A percentile compares a stretch with the other conserved stretches of the same genome.
These are phyloP conservation scores for Anastrepha obliqua DNA, from an alignment of 1,140 invertebrate genomes.

Conservation along the genomic window DNA sequence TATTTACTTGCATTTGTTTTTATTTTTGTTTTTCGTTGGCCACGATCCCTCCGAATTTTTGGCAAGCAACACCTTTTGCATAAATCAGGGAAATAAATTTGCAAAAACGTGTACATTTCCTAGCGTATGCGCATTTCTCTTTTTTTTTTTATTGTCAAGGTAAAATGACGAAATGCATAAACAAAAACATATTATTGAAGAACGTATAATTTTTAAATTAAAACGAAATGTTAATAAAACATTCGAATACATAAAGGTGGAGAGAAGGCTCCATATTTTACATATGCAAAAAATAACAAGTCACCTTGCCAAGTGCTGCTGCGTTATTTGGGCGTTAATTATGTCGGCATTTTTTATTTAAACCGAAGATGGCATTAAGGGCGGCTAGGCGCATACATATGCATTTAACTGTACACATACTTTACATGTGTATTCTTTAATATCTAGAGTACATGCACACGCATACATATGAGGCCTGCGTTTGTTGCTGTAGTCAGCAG, in stretches of 20 bases:
- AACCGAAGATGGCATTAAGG: background rate
- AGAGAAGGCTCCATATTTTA: background rate
- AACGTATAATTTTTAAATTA: background rate
- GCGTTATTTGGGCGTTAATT: slow-evolving; percentile 12
- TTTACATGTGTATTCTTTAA: no score
- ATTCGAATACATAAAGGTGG: background rate
- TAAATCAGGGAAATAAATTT: no score
- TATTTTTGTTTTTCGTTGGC: background rate
- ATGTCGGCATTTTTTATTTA: background rate
- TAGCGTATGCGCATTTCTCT: background rate
- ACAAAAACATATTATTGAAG: background rate
- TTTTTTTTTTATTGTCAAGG: background rate
- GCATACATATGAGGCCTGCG: background rate
- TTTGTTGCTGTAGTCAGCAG: background rate
- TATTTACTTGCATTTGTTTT: background rate
- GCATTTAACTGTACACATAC: no score
- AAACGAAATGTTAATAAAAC: background rate
- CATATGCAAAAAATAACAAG: background rate
- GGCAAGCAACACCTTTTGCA: background rate
- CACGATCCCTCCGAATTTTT: background rate
- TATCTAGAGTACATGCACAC: background rate
- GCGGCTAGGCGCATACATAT: no score
- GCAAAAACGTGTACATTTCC: background rate
- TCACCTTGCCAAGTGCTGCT: background rate
- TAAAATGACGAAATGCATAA: background rate